Evolutionary conservation across 2,888 invertebrate genomes (phyloP).

Genomic region (Drosophila dives): DNA sequence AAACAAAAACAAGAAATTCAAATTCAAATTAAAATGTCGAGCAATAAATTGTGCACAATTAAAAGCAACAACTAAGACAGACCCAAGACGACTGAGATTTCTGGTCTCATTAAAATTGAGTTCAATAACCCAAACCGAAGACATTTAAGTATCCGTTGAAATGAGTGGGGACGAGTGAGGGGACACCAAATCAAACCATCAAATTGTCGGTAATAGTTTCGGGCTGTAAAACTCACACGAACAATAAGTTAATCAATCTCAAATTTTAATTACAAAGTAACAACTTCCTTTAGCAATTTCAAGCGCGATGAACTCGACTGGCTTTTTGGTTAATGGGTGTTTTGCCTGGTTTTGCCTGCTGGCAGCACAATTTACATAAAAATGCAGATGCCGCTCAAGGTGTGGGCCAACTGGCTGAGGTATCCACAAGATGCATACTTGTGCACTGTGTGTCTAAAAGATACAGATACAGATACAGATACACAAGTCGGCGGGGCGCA

Average conservation of each 20-base stretch:
- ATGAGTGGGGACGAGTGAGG: not conserved
- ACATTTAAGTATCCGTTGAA: conserved; percentile 51
- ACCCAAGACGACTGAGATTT: conserved; percentile 21
- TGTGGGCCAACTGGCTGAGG: conserved; percentile 61
- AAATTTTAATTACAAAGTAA: conserved; percentile 81
- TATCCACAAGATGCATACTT: conserved; percentile 48
- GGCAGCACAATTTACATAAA: conserved; percentile 74
- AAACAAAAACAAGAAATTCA: conserved; percentile 47
- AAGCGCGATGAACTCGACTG: conserved; percentile 75
- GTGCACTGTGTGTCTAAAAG: conserved; percentile 11
- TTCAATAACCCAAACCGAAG: conserved; percentile 64
- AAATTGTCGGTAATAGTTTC: conserved; percentile 78
- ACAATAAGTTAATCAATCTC: conserved; percentile 82
- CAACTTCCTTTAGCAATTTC: conserved; percentile 81
- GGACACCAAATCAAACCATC: conserved; percentile 73
- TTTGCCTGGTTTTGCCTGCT: conserved; percentile 20
- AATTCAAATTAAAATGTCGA: conserved; percentile 58
- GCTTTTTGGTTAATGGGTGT: conserved; percentile 63
- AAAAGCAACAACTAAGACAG: conserved; percentile 51
- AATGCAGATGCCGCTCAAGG: conserved; percentile 70
- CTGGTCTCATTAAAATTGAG: conserved; percentile 48
- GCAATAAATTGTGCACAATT: conserved; percentile 74
- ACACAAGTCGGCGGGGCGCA: conserved; percentile 38
- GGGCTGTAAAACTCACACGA: conserved; percentile 81
- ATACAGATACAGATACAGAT: conserved; percentile 18